Percentiles rank a stretch among this genome's conserved stretches.
Conservation (phyloP, 1,140 invertebrate genomes). For the Pseudomyrmex concolor region DNA sequence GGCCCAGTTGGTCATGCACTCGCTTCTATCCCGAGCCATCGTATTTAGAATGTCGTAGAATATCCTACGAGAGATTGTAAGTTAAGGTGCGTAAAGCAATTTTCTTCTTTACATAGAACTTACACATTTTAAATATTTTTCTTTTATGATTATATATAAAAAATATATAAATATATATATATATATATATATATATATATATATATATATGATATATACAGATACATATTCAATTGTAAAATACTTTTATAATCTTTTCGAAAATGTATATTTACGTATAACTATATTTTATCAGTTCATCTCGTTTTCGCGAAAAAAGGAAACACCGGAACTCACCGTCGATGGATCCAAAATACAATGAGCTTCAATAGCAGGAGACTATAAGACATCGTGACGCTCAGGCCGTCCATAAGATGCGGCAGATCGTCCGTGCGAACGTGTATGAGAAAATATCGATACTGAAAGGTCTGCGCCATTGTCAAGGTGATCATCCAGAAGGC, state of each 20-base stretch:
- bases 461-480: slow-evolving; percentile 43
- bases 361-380: slow-evolving; percentile 46
- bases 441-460: slow-evolving; percentile 43
- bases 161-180: too few relatives aligned
- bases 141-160: not conserved
- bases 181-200: too few relatives aligned
- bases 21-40: slow-evolving; percentile 56
- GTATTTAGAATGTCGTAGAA: slow-evolving; percentile 45
- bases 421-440: slow-evolving; percentile 35
- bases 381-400: slow-evolving; percentile 54
- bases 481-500: slow-evolving; percentile 52
- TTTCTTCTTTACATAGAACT: not conserved
- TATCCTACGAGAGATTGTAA: slow-evolving; percentile 17
- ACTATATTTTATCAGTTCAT: not conserved
- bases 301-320: not conserved
- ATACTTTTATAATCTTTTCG: too few relatives aligned
- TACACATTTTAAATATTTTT: not conserved
- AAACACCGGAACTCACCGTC: slow-evolving; percentile 26
- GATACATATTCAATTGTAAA: too few relatives aligned
- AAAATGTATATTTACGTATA: too few relatives aligned
- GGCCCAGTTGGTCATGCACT: slow-evolving; percentile 23
- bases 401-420: slow-evolving; percentile 44
- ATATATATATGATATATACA: too few relatives aligned
- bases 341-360: slow-evolving; percentile 36
- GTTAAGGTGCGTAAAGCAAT: too few relatives aligned